Base-by-base conservation (phyloP, 2,113 vertebrate species). In the Xiphorhynchus elegans region DNA sequence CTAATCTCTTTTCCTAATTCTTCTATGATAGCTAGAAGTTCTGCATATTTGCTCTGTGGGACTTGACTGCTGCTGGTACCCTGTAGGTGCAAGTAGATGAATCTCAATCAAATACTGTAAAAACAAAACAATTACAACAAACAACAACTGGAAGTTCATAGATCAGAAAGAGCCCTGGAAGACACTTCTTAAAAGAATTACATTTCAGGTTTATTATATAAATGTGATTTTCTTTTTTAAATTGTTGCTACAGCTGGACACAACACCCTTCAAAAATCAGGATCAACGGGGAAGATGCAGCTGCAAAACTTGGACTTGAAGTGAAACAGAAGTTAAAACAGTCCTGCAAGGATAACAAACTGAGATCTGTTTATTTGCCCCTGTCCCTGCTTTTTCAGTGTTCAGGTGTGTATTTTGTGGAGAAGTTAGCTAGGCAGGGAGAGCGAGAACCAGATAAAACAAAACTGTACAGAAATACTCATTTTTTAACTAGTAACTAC, bases 1-100 rank as follows among this genome's bases (percentile, higher is more conserved):
- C 99, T 98, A 96, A 99, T 99, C 98, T 99, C 99, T 96, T 99
- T 99, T 33, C 99, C 99, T 44, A 99, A 97, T 97, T 99, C 99
- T 90, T 99, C 99, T 13, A 99, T 99, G 97, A 99, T 99, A 93
- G 99, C 98, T 96, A 99, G 98, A 89, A 99, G 98, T 97, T 99
- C 99, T 39, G 99, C 99, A 9, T 99, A 99, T 97, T 99, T 99
- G 97, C 99, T 99, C 91, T 99, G 99, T 50, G 99, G 99, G 91
- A 99, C 99, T 98, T 99, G 99, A 97, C 98, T 99, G 81, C 98
- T 99, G 83, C 98, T 98, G 10, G 98, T 98, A 68, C 98, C 99
- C 99, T 99, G 94, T 19, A 50, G 50, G 39, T 64, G 46, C 69
- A 95, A 88, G 77, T 5, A 85, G 31, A 68, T n/a, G 25, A 10